phyloP scores from a whole-genome alignment of 2,888 invertebrate genomes.

The Auanema freiburgensis region DNA sequence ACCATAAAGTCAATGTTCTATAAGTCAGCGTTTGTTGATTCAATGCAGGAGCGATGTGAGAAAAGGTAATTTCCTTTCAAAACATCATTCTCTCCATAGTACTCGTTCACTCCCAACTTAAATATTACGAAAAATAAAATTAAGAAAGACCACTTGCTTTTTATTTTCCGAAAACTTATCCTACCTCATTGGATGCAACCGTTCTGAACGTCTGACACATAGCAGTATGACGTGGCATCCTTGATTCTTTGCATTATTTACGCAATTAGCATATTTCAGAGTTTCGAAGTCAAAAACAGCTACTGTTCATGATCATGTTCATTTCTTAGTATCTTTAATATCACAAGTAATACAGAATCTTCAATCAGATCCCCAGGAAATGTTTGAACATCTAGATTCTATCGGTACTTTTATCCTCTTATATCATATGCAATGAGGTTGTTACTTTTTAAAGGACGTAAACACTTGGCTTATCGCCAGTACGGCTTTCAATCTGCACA shows the following conservation, averaged over 20 bases:
- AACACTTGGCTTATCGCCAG: constrained; percentile 49
- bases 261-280: constrained; percentile 17
- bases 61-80: constrained; percentile 24
- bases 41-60: constrained; percentile 55
- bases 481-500: constrained; percentile 56
- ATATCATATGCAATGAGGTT: too few species aligned
- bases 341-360: constrained; percentile 52
- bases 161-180: too few species aligned
- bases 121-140: not conserved
- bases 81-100: too few species aligned
- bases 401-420: constrained; percentile 32
- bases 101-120: not conserved
- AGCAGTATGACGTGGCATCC: not conserved
- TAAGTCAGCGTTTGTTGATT: constrained; percentile 59
- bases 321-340: constrained; percentile 60
- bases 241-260: not conserved
- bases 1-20: constrained; percentile 58
- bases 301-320: constrained; percentile 58
- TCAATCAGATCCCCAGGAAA: constrained; percentile 51
- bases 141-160: too few species aligned
- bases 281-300: constrained; percentile 47
- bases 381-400: constrained; percentile 56
- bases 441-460: constrained; percentile 38
- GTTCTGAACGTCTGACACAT: not conserved
- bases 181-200: not conserved